Evolutionary conservation across 1,140 invertebrate genomes (phyloP).

Genomic region (Calephelis virginiensis): DNA sequence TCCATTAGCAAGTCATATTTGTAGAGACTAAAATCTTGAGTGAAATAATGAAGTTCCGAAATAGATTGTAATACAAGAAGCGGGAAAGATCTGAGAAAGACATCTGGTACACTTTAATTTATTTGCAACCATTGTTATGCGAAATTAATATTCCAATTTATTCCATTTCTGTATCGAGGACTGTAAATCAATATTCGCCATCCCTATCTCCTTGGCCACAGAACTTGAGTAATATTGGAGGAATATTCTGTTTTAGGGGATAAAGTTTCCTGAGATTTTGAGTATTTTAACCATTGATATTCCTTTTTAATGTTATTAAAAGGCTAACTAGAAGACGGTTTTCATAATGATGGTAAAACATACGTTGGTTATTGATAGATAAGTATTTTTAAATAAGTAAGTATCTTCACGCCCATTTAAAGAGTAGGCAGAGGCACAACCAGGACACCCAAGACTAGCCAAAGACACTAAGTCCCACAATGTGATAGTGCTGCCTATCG

Average conservation of each 20-base stretch:
- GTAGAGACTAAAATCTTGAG: constrained; percentile 5
- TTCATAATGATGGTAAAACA: too few species aligned
- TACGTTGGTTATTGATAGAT: too few species aligned
- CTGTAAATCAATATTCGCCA: constrained; percentile 71
- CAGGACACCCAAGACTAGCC: too few species aligned
- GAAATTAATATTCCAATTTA: constrained; percentile 78
- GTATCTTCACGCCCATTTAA: too few species aligned
- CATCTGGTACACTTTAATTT: constrained; percentile 76
- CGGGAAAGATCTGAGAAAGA: constrained; percentile 55
- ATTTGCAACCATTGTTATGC: constrained; percentile 72
- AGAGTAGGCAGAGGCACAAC: too few species aligned
- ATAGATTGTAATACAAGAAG: constrained; percentile 46
- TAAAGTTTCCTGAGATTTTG: too few species aligned
- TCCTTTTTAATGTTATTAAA: too few species aligned
- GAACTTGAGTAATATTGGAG: constrained; percentile 44
- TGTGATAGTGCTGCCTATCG: too few species aligned
- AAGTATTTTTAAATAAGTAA: too few species aligned
- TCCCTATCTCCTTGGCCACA: constrained; percentile 43
- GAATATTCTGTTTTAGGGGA: constrained; percentile 24
- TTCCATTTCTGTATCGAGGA: constrained; percentile 71
- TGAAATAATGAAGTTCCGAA: constrained; percentile 23
- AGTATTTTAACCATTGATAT: too few species aligned
- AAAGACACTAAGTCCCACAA: too few species aligned
- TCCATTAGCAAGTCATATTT: constrained; percentile 1
- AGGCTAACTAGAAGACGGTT: too few species aligned